Evolutionary conservation across 92 coral and sea anemone genomes (phyloP).

Genomic region (Meandrina meandrites): DNA sequence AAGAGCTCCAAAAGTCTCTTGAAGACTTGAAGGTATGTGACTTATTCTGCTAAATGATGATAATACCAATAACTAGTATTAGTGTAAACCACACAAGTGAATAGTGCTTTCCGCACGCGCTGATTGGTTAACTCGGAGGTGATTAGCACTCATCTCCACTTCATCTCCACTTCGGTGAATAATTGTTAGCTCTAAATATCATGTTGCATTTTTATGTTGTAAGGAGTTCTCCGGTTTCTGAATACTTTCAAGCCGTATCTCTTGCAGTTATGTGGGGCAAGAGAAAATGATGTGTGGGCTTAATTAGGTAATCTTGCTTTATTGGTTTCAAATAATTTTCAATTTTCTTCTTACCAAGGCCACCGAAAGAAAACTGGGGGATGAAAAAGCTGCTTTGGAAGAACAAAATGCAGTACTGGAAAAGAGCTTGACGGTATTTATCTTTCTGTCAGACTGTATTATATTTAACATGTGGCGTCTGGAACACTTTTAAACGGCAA

Average conservation of each 20-base stretch:
- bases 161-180: too few species aligned
- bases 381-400: slow-evolving; percentile 30
- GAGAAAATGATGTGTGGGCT: too few species aligned
- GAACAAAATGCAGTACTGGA: slow-evolving; percentile 33
- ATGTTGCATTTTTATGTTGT: neutral
- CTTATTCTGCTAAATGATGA: neutral
- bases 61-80: too few species aligned
- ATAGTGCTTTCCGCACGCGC: too few species aligned
- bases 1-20: slow-evolving; percentile 23
- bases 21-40: slow-evolving; percentile 22
- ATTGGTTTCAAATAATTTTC: neutral
- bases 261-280: neutral
- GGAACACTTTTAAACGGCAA: neutral
- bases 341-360: slow-evolving; percentile 1
- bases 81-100: too few species aligned
- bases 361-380: slow-evolving; percentile 23
- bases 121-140: too few species aligned
- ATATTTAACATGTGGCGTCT: neutral
- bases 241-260: neutral
- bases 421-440: slow-evolving; percentile 34
- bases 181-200: too few species aligned
- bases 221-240: neutral
- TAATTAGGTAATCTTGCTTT: neutral
- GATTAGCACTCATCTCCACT: too few species aligned
- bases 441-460: neutral